Evolutionary conservation across 2,797 vertebrate species (phyloP), one percentile per base, ranked within the genome.

Genomic region (Syncerus caffer): DNA sequence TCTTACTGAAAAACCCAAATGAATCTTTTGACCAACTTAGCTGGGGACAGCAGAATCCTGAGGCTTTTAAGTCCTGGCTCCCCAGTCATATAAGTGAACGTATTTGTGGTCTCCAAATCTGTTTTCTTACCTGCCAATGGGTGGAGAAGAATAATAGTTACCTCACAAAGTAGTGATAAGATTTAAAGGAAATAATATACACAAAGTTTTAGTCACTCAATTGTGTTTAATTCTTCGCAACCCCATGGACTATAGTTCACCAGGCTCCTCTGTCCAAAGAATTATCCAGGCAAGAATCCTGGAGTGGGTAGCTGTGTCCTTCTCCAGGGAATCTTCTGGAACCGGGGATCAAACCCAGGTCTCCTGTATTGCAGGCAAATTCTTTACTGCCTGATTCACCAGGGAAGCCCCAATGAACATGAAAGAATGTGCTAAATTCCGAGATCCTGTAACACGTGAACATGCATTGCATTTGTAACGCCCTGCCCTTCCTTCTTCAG

Each of bases 31-130:
- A 76, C 23, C 23, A 76, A 7, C 12, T 45, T 29, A 31, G 4
- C 11, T 15, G 16, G 60, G 19, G 27, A 58, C 27, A 15, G 10
- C 5, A n/a, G 57, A 64, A 16, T 67, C 67, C 15, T 23, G 23
- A 14, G 16, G 13, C 29, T 50, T 50, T 64, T 17, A 7, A 31
- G n/a, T 53, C 29, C n/a, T 47, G 45, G 11, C 9, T 83, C 11
- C 4, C 21, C 2, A 10, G 23, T 3, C 7, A 7, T 3, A 8
- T 55, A 25, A 29, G 12, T 23, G 27, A 67, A 14, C 4, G 6
- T 10, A 11, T 23, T 34, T 60, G 10, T 25, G 14, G 10, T 45
- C 58, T 85, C 53, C 34, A 45, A 15, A 55, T 85, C 12, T 62
- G 5, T 83, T 64, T 90, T 58, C 29, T 82, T n/a, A 8, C 47